Percentiles rank a stretch among this genome's conserved stretches.
These are phyloP conservation scores for Apodemia duryi DNA, from an alignment of 2,888 invertebrate species.

Conservation along the genomic window DNA sequence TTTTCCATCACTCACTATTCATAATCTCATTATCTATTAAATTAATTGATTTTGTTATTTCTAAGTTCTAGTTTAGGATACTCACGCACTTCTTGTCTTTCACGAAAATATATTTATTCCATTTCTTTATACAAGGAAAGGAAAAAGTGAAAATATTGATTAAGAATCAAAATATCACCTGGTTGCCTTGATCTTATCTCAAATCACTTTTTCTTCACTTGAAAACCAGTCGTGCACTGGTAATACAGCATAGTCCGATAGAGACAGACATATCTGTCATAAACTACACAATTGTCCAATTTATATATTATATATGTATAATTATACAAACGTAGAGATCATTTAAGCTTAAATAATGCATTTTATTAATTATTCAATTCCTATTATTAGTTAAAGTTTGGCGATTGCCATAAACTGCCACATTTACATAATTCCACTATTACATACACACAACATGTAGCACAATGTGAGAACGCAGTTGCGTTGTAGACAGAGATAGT, in stretches of 20 bases:
- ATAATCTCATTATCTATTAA: slow-evolving; percentile 12
- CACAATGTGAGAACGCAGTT: too few relatives aligned
- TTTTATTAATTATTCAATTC: too few relatives aligned
- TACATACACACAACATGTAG: too few relatives aligned
- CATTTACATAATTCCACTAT: too few relatives aligned
- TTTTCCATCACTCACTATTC: slow-evolving; percentile 7
- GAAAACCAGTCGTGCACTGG: background rate
- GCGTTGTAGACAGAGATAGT: too few relatives aligned
- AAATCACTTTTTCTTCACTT: background rate
- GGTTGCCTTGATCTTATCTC: background rate
- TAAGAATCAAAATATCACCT: background rate
- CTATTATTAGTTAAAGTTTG: too few relatives aligned
- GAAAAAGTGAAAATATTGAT: background rate
- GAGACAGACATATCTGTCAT: too few relatives aligned
- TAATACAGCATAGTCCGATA: background rate
- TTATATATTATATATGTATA: too few relatives aligned
- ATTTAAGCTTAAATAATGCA: too few relatives aligned
- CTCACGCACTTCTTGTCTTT: slow-evolving; percentile 13
- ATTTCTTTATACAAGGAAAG: background rate
- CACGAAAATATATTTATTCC: slow-evolving; percentile 2
- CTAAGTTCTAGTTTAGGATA: background rate
- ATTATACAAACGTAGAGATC: too few relatives aligned
- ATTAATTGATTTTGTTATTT: slow-evolving; percentile 12
- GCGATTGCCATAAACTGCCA: too few relatives aligned
- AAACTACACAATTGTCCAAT: too few relatives aligned